Percentiles rank a stretch among this genome's conserved stretches.
phyloP scores from a whole-genome alignment of 2,797 vertebrate genomes.

The Otolemur crassicaudatus region DNA sequence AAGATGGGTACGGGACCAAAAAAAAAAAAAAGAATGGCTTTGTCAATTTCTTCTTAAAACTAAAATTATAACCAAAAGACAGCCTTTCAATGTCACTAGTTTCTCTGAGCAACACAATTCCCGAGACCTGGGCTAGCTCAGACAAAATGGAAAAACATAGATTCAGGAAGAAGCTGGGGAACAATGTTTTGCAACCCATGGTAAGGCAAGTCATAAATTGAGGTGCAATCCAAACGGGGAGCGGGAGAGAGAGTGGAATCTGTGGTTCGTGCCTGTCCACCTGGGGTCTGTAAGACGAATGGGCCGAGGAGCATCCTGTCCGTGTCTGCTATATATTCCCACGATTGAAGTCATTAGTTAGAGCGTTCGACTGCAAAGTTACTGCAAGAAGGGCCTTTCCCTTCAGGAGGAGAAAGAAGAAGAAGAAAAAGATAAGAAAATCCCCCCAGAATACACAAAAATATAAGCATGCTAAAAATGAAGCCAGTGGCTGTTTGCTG shows the following conservation, averaged over 20 bases:
- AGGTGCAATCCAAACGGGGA: constrained; percentile 55
- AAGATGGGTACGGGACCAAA: neutral
- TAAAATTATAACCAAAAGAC: constrained; percentile 48
- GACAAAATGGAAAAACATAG: constrained; percentile 64
- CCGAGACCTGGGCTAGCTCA: constrained; percentile 49
- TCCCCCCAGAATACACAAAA: constrained; percentile 71
- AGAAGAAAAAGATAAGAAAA: constrained; percentile 74
- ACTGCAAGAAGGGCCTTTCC: constrained; percentile 73
- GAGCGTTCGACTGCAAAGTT: constrained; percentile 78
- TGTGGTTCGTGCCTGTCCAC: constrained; percentile 56
- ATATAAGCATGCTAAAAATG: constrained; percentile 71
- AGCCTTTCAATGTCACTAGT: constrained; percentile 57
- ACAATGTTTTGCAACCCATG: constrained; percentile 47
- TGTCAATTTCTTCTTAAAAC: constrained; percentile 58
- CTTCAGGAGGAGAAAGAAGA: constrained; percentile 79
- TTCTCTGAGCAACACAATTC: constrained; percentile 70
- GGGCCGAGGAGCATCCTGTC: constrained; percentile 81
- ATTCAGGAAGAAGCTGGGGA: constrained; percentile 63
- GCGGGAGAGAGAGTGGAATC: constrained; percentile 7
- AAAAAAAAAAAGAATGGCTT: neutral
- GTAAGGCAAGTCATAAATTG: constrained; percentile 62
- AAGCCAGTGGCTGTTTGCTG: neutral
- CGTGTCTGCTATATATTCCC: constrained; percentile 78
- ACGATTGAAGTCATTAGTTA: constrained; percentile 85
- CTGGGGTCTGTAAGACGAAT: constrained; percentile 86